phyloP scores from a whole-genome alignment of 2,797 vertebrate genomes.

The Microchirus variegatus region DNA sequence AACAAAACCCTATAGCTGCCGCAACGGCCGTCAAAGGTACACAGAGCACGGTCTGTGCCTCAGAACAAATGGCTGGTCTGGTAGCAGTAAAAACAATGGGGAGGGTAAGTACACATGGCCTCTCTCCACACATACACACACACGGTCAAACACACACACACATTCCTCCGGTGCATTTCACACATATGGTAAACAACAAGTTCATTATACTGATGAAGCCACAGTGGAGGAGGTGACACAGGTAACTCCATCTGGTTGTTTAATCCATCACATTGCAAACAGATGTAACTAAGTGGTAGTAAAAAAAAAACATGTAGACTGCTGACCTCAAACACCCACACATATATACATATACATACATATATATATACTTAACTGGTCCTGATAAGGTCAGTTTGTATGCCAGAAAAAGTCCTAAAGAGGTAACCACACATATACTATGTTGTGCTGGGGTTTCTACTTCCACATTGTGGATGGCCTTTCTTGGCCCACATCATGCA shows the following conservation, averaged over 20 bases:
- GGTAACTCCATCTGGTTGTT: constrained; percentile 64
- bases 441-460: constrained; percentile 32
- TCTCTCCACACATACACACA: constrained; percentile 47
- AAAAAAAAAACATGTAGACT: constrained; percentile 45
- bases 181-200: constrained; percentile 71
- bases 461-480: constrained; percentile 58
- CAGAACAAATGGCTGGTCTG: constrained; percentile 70
- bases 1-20: constrained; percentile 59
- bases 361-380: background rate
- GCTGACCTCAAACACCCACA: constrained; percentile 14
- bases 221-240: constrained; percentile 37
- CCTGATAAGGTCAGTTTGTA: too few relatives aligned
- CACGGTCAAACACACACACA: constrained; percentile 28
- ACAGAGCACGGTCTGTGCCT: constrained; percentile 55
- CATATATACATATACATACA: constrained; percentile 28
- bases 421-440: constrained; percentile 16
- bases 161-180: constrained; percentile 73
- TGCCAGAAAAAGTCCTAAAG: too few relatives aligned
- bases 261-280: constrained; percentile 49
- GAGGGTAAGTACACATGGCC: constrained; percentile 72
- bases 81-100: constrained; percentile 75
- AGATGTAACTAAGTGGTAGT: constrained; percentile 63
- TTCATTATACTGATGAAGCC: constrained; percentile 57
- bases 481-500: constrained; percentile 53
- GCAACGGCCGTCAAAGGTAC: constrained; percentile 54